Percentiles rank a stretch among this genome's conserved stretches.
Conservation (phyloP, 2,797 vertebrate species). For the Molossus molossus region DNA sequence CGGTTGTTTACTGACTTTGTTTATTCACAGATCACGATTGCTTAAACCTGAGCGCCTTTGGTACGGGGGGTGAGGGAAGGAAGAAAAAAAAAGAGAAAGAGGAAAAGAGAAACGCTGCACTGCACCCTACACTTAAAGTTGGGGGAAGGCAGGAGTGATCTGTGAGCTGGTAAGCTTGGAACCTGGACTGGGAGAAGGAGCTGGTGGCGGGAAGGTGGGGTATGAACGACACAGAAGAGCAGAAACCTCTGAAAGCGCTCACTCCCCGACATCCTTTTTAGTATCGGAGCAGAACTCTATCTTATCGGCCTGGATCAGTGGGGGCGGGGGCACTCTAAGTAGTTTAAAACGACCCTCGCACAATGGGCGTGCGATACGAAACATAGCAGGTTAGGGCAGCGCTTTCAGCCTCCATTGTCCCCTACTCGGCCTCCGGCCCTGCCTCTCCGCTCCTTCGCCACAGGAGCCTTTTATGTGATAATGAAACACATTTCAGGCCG, state of each 20-base stretch:
- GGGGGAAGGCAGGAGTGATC: background rate
- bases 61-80: background rate
- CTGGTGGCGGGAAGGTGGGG: rapidly evolving
- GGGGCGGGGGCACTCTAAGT: conserved; percentile 91
- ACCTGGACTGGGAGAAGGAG: background rate
- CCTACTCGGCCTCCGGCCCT: conserved; percentile 90
- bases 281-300: conserved; percentile 90
- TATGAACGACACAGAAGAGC: conserved; percentile 25
- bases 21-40: conserved; percentile 96
- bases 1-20: conserved; percentile 95
- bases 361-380: conserved; percentile 92
- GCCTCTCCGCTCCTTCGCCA: conserved; percentile 91
- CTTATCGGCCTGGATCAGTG: conserved; percentile 92
- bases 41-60: conserved; percentile 90
- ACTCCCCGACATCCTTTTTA: conserved; percentile 82
- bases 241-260: conserved; percentile 56
- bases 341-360: conserved; percentile 92
- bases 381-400: conserved; percentile 94
- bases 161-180: background rate
- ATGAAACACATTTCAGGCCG: conserved; percentile 95
- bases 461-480: conserved; percentile 96
- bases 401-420: conserved; percentile 91
- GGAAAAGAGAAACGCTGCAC: background rate
- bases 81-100: background rate
- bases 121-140: conserved; percentile 41